Evolutionary conservation across 1,140 invertebrate species (phyloP), one percentile per base, ranked within the genome.

Genomic region (Hesperophylax magnus): DNA sequence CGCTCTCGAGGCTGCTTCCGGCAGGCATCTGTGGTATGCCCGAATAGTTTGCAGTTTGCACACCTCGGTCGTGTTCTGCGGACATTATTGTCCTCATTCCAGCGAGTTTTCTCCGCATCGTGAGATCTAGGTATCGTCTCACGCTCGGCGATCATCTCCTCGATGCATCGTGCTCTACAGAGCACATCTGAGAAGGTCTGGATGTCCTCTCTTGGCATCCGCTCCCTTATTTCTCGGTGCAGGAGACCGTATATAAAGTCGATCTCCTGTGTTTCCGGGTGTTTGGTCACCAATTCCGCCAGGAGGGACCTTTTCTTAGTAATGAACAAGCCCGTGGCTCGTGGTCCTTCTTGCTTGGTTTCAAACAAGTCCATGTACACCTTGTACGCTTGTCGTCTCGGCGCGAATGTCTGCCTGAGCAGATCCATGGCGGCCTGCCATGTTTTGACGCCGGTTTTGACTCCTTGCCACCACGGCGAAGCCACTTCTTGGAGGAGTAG

Each of bases 401-500:
- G 61, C 20, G 61, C 61, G 24, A 24, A 65, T 6, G 24, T 17
- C 24, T 65, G 18, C 15, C 61, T 9, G 15, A 65, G 61, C 5
- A 65, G 61, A 31, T 65, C 20, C 61, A 65, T 65, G 20, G 61
- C 61, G 7, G 15, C 61, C 22, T 65, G 15, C 61, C 24, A 65
- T 65, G 61, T 58, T 1, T 58, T n/a, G 6, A 58, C 4, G 6
- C n/a, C n/a, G 11, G 5, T 22, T 14, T 58, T 58, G n/a, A 58
- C 20, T 6, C 82, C 83, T 20, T 58, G 56, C 56, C n/a, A 58
- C 20, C 56, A 58, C 5, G 20, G n/a, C 5, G n/a, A n/a, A 22
- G 56, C 56, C n/a, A 58, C 56, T n/a, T 58, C 56, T 22, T 58
- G 56, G 56, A 58, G 56, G n/a, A 58, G 56, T 1, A 39, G 34